A percentile compares a stretch with the other conserved stretches of the same genome.
phyloP scores from a whole-genome alignment of 2,113 vertebrate genomes.

The Myocastor coypus region DNA sequence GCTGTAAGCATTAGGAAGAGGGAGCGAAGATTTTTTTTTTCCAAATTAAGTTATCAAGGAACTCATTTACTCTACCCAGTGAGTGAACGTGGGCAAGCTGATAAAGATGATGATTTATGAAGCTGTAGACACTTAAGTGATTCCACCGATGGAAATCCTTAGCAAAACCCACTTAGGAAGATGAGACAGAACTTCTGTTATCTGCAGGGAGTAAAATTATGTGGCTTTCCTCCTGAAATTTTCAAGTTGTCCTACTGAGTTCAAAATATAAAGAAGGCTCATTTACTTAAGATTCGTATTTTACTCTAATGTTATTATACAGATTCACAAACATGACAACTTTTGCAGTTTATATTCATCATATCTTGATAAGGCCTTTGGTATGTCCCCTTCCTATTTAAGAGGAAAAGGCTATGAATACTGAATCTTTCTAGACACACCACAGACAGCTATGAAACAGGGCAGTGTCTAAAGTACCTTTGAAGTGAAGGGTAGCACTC shows the following conservation, averaged over 20 bases:
- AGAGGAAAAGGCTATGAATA: neutral
- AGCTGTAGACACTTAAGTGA: constrained; percentile 8
- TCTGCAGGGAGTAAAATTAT: neutral
- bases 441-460: neutral
- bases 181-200: constrained; percentile 29
- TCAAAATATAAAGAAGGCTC: constrained; percentile 44
- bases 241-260: neutral
- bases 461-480: neutral
- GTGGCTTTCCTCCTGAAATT: constrained; percentile 49
- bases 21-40: constrained; percentile 63
- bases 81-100: constrained; percentile 32
- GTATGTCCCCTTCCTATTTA: too few species aligned
- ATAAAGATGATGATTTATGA: constrained; percentile 68
- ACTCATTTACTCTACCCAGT: constrained; percentile 56
- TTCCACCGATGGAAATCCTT: constrained; percentile 43
- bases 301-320: neutral
- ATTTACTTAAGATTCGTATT: constrained; percentile 25
- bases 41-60: constrained; percentile 74
- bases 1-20: constrained; percentile 47
- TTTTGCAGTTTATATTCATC: neutral
- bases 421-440: neutral
- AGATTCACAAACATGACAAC: neutral
- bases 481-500: neutral
- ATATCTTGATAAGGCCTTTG: neutral
- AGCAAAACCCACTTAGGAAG: constrained; percentile 64